Base-by-base conservation (phyloP, 2,113 vertebrate species). In the Silurus meridionalis region DNA sequence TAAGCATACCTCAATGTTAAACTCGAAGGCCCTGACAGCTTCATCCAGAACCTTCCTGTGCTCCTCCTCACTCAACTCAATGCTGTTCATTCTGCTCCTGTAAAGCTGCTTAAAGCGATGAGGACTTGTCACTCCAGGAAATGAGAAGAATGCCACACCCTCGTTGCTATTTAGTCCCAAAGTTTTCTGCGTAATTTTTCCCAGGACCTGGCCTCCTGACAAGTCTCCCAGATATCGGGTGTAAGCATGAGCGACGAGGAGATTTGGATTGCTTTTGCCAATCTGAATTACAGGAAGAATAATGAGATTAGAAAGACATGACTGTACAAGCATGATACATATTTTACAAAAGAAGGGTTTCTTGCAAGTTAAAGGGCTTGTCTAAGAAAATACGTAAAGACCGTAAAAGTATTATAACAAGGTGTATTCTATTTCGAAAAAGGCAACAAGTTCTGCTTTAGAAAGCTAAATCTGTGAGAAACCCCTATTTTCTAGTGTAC, bases 101-200 rank as follows among this genome's bases (percentile, higher is more conserved):
- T 98, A 99, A 61, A 99, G 95, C 93, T 99, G 97, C 91, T 99
- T 99, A 94, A 98, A 99, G 83, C 95, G 97, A 89, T 96, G 94
- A 46, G 97, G 95, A 0, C 93, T 99, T 89, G 61, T 94, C 57
- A 99, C 93, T 0, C 92, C 87, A 0, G 96, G 95, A 11, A 99
- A 99, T 17, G 91, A 94, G 95, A 98, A 99, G 90, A 99, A 99
- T 0, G 94, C 92, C 88, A 97, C 86, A 8, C 97, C 98, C 14
- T 98, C 95, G 0, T 93, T 93, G 83, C 95, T 94, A 74, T 94
- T 95, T 91, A 99, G 92, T 57, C 94, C 93, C 0, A 99, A 90
- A 17, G 96, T 94, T 75, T 97, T 99, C 92, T 99, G 97, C 28
- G 97, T 97, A 14, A 99, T 97, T 88, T 97, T 98, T 84, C 96